Evolutionary conservation across 2,113 vertebrate species (phyloP), one percentile per base, ranked within the genome.

Genomic region (Leucopsar rothschildi): DNA sequence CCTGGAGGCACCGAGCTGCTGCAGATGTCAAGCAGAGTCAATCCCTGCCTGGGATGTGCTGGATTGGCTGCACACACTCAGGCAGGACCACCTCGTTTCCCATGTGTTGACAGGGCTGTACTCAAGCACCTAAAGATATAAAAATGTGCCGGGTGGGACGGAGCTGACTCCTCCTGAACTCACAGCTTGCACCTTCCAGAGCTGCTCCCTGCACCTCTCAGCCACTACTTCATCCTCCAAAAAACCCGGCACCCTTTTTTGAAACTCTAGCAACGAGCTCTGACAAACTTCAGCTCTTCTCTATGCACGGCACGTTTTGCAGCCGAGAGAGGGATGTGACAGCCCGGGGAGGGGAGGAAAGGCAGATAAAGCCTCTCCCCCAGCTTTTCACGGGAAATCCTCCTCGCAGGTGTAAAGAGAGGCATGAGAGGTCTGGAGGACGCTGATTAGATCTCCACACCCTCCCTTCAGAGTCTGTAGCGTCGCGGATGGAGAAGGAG

Each of bases 301-400:
- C 35, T 27, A 0, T 5, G 3, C 8, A 0, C 0, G 0, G 15
- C 1, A 0, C 2, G 23, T 66, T 65, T 13, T 24, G n/a, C 55
- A 35, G 88, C 79, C 52, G 4, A 37, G 50, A 50, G 68, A 66
- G 66, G 66, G 75, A 78, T 86, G 71, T 5, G 21, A 44, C 37
- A 92, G 69, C 56, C 5, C 1, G 33, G 44, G 37, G 22, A 56
- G 20, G 35, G 52, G 28, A 86, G 71, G 70, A 86, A 80, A 35
- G 0, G 1, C 12, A 25, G 88, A 64, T 44, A 60, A 83, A 89
- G 6, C 21, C 40, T 63, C 52, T 91, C n/a, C 65, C 24, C 8
- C 23, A 1, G 39, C 83, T 65, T 47, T 39, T 65, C 37, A 23
- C 3, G n/a, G 42, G 70, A 92, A 80, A 45, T n/a, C 29, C 66